phyloP scores from a whole-genome alignment of 2,113 vertebrate genomes.

The Noturus placidus region DNA sequence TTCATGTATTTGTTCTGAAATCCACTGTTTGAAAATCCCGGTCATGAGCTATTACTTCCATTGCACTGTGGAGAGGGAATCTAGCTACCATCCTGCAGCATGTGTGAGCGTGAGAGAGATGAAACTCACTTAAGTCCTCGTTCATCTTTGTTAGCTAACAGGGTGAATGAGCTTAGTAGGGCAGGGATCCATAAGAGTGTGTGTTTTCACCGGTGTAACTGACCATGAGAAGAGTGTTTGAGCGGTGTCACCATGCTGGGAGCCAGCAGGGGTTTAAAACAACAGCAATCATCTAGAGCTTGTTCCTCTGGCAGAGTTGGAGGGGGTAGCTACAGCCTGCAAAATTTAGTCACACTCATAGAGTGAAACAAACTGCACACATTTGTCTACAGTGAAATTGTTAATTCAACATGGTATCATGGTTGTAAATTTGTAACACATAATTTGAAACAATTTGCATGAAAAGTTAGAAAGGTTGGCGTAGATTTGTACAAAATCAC shows the following conservation, averaged over 20 bases:
- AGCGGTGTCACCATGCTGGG: conserved; percentile 56
- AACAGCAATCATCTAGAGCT: conserved; percentile 54
- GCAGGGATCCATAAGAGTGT: conserved; percentile 43
- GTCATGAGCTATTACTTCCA: not conserved
- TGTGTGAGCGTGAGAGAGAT: not conserved
- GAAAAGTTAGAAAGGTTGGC: not conserved
- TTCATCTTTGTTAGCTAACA: conserved; percentile 45
- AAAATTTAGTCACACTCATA: not conserved
- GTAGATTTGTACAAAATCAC: not conserved
- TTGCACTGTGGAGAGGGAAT: not conserved
- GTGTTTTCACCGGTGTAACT: conserved; percentile 46
- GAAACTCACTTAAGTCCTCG: conserved; percentile 1
- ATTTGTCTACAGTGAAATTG: not conserved
- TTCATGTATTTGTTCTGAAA: not conserved
- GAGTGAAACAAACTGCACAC: not conserved
- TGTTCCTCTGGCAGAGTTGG: conserved; percentile 25
- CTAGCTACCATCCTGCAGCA: not conserved
- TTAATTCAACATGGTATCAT: not conserved
- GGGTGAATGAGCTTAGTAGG: conserved; percentile 32
- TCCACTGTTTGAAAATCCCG: not conserved
- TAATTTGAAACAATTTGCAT: not conserved
- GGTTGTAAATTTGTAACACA: not conserved
- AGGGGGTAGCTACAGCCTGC: not conserved
- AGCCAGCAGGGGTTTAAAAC: conserved; percentile 62
- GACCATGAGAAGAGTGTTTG: conserved; percentile 50